These are phyloP conservation scores for Ptychoptera albimana DNA, from an alignment of 2,888 invertebrate genomes.

Conservation along the genomic window DNA sequence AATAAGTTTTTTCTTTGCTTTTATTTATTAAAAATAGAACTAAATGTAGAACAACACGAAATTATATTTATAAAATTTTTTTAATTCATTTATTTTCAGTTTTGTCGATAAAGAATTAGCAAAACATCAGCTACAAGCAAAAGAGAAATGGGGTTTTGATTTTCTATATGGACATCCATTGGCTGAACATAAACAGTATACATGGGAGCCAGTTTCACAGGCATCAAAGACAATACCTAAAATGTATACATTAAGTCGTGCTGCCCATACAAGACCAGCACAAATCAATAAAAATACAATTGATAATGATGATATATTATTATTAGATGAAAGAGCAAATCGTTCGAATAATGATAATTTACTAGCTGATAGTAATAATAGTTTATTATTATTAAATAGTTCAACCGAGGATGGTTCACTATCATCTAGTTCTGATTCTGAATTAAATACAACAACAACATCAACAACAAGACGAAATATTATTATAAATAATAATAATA, in stretches of 20 bases:
- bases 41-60: too few species aligned
- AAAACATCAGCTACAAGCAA: slow-evolving; percentile 41
- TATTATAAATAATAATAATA: not conserved
- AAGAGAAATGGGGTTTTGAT: slow-evolving; percentile 32
- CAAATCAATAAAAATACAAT: slow-evolving; percentile 11
- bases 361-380: too few species aligned
- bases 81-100: slow-evolving; percentile 11
- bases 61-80: too few species aligned
- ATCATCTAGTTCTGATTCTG: not conserved
- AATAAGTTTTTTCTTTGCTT: too few species aligned
- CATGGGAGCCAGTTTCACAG: slow-evolving; percentile 27
- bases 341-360: too few species aligned
- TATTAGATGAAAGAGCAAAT: slow-evolving; percentile 20
- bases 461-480: too few species aligned
- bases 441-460: not conserved
- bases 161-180: slow-evolving; percentile 25
- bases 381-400: not conserved
- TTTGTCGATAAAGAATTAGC: slow-evolving; percentile 23
- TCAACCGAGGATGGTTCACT: slow-evolving; percentile 10
- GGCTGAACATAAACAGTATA: slow-evolving; percentile 17
- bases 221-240: slow-evolving; percentile 23
- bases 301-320: slow-evolving; percentile 14
- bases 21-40: too few species aligned
- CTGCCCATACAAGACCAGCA: slow-evolving; percentile 24
- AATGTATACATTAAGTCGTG: slow-evolving; percentile 29